These are phyloP conservation scores for Drosophila gunungcola DNA, from an alignment of 1,140 invertebrate species.

Conservation along the genomic window DNA sequence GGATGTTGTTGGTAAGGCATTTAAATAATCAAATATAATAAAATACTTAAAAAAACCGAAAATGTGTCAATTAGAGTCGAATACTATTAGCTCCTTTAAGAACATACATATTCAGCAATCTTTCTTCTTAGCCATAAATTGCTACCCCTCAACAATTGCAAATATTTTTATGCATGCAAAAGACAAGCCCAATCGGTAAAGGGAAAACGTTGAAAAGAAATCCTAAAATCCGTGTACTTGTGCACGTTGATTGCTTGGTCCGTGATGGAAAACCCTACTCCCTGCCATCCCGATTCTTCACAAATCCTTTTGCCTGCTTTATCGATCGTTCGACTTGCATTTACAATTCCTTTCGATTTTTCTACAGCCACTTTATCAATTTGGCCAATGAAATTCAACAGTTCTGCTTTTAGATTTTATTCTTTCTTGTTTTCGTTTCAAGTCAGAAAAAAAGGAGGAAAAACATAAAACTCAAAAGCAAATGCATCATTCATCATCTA, in stretches of 20 bases:
- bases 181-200: slow-evolving; percentile 8
- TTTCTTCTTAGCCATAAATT: background rate
- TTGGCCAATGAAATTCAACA: slow-evolving; percentile 59
- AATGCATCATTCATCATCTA: slow-evolving; percentile 54
- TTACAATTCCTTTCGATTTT: slow-evolving; percentile 51
- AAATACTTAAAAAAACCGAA: no score
- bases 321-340: slow-evolving; percentile 43
- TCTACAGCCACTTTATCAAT: slow-evolving; percentile 57
- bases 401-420: slow-evolving; percentile 42
- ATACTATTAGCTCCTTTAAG: no score
- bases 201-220: slow-evolving; percentile 25
- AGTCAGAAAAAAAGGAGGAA: slow-evolving; percentile 13
- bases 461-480: slow-evolving; percentile 12
- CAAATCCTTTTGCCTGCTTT: slow-evolving; percentile 15
- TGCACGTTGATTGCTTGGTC: slow-evolving; percentile 32
- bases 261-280: slow-evolving; percentile 9
- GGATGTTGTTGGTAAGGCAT: background rate
- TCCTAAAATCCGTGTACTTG: slow-evolving; percentile 41
- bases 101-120: background rate
- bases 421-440: slow-evolving; percentile 16
- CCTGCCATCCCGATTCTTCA: slow-evolving; percentile 1
- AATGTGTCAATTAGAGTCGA: no score
- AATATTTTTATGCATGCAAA: slow-evolving; percentile 46
- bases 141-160: background rate
- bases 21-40: background rate